Percentiles rank a stretch among this genome's conserved stretches.
Evolutionary conservation across 2,888 invertebrate species (phyloP).

Genomic region (Folsomia candida): DNA sequence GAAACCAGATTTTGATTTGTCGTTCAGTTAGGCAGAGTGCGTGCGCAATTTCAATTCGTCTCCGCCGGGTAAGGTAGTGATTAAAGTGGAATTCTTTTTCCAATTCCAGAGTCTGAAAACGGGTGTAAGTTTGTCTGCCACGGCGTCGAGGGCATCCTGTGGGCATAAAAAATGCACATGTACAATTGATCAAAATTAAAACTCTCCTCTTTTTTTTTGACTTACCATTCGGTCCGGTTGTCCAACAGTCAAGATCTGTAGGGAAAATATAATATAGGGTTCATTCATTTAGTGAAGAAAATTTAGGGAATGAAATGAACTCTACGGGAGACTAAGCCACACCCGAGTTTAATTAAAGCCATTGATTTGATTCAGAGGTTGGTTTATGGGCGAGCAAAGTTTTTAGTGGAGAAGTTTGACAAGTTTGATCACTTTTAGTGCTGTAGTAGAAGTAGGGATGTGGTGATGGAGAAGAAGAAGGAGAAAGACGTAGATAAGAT

Average conservation of each 20-base stretch:
- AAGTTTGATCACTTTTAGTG: not conserved
- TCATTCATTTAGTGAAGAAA: not conserved
- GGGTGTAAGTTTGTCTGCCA: conserved; percentile 95
- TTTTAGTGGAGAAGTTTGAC: not conserved
- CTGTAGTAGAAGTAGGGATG: too few species aligned
- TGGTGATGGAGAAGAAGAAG: too few species aligned
- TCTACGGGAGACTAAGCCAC: not conserved
- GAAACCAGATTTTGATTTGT: conserved; percentile 95
- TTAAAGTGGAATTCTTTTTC: conserved; percentile 99
- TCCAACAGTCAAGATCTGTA: conserved; percentile 48
- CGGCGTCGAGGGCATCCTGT: conserved; percentile 90
- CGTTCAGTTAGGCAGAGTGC: conserved; percentile 92
- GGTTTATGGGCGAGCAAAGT: not conserved
- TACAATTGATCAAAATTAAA: too few species aligned
- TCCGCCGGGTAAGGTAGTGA: conserved; percentile 91
- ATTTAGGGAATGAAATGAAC: conserved; percentile 5
- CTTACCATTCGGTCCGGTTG: conserved; percentile 87
- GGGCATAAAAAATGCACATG: too few species aligned
- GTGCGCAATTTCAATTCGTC: conserved; percentile 96
- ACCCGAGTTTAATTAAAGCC: not conserved
- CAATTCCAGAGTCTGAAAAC: conserved; percentile 95
- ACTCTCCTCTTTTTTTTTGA: too few species aligned
- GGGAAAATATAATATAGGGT: too few species aligned
- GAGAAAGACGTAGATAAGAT: too few species aligned
- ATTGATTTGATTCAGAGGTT: not conserved